Percentiles rank a stretch among this genome's conserved stretches.
Evolutionary conservation across 2,888 invertebrate genomes (phyloP).

Genomic region (Crepidodera aurea): DNA sequence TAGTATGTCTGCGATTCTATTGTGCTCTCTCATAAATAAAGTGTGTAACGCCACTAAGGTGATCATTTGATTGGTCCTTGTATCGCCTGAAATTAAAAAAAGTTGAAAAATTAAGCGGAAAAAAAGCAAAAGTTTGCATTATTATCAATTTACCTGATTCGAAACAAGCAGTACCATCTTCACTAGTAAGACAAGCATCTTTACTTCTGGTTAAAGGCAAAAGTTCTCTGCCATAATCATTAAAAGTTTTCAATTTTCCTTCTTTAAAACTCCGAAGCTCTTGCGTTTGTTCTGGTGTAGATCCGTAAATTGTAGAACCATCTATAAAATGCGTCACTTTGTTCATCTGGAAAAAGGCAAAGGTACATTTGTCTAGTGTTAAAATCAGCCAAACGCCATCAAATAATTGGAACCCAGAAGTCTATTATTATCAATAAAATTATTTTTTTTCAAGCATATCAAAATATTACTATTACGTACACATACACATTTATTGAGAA

Average conservation of each 20-base stretch:
- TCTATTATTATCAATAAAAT: too few species aligned
- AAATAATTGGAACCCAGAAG: too few species aligned
- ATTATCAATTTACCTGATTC: constrained; percentile 64
- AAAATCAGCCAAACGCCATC: too few species aligned
- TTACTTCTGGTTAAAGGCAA: constrained; percentile 70
- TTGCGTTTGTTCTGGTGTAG: constrained; percentile 66
- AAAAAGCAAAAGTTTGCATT: not conserved
- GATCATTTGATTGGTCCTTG: constrained; percentile 79
- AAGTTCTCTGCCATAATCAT: constrained; percentile 72
- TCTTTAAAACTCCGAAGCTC: constrained; percentile 68
- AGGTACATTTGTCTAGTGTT: too few species aligned
- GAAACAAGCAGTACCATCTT: constrained; percentile 73
- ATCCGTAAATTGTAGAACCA: constrained; percentile 79
- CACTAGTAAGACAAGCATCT: constrained; percentile 70
- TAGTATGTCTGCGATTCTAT: constrained; percentile 74
- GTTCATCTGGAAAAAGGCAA: constrained; percentile 68
- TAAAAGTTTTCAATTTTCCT: constrained; percentile 71
- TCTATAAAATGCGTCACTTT: constrained; percentile 79
- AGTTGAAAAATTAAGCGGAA: not conserved
- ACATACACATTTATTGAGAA: too few species aligned
- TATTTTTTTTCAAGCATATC: too few species aligned
- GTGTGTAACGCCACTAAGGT: constrained; percentile 78
- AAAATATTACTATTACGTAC: too few species aligned
- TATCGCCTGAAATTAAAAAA: constrained; percentile 69
- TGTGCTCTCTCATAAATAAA: constrained; percentile 81